Evolutionary conservation across 2,113 vertebrate genomes (phyloP).

Genomic region (Prunella himalayana): DNA sequence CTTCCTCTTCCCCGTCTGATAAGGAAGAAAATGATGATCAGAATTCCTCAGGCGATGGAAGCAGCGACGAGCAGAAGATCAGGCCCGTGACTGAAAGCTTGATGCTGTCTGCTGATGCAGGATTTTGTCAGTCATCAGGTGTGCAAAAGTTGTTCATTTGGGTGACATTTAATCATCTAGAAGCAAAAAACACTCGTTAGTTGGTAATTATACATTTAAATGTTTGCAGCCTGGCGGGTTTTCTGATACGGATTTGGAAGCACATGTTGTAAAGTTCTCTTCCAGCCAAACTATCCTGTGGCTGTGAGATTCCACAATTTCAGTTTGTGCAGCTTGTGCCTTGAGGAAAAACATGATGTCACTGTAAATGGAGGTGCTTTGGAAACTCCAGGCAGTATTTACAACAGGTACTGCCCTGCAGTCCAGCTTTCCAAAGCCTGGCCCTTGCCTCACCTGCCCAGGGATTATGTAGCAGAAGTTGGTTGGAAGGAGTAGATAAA

Average conservation of each 20-base stretch:
- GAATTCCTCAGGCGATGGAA: conserved; percentile 79
- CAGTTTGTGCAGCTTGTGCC: not conserved
- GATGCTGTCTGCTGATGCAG: conserved; percentile 64
- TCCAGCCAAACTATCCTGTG: not conserved
- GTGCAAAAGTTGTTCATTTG: conserved; percentile 45
- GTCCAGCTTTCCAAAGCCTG: not conserved
- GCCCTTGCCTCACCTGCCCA: not conserved
- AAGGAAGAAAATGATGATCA: conserved; percentile 71
- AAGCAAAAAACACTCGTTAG: not conserved
- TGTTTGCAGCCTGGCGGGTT: not conserved
- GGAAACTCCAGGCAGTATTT: not conserved
- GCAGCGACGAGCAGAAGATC: conserved; percentile 90
- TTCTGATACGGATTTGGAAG: not conserved
- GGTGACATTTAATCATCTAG: not conserved
- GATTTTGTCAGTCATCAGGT: conserved; percentile 97
- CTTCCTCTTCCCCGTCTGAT: conserved; percentile 73
- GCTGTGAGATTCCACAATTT: not conserved
- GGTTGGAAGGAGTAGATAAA: not conserved
- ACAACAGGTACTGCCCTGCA: not conserved
- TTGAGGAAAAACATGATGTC: not conserved
- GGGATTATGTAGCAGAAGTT: not conserved
- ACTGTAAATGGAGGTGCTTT: not conserved
- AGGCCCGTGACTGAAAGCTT: conserved; percentile 87
- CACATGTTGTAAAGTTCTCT: not conserved
- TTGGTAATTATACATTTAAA: rapidly evolving